These are phyloP conservation scores for Brachionus rubens DNA, from an alignment of 1,140 invertebrate species.

Conservation along the genomic window DNA sequence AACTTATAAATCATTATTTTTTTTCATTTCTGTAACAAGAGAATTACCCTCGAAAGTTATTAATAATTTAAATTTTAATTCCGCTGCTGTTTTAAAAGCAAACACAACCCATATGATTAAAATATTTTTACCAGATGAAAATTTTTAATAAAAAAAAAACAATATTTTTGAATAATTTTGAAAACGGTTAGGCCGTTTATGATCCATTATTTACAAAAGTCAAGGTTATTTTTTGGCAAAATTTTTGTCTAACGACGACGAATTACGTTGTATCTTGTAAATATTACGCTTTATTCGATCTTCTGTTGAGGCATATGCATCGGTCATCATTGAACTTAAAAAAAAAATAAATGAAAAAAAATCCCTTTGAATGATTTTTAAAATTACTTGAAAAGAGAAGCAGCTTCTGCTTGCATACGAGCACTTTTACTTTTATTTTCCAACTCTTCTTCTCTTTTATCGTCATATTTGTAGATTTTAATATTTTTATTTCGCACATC, in stretches of 20 bases:
- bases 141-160: too few species aligned
- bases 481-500: slow-evolving; percentile 52
- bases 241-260: background rate
- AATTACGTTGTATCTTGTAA: slow-evolving; percentile 70
- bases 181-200: too few species aligned
- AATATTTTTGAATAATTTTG: too few species aligned
- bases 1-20: too few species aligned
- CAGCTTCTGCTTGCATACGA: slow-evolving; percentile 26
- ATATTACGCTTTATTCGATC: slow-evolving; percentile 75
- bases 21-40: too few species aligned
- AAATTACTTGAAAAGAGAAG: slow-evolving; percentile 47
- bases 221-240: too few species aligned
- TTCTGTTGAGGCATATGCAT: slow-evolving; percentile 68
- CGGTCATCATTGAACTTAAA: slow-evolving; percentile 71
- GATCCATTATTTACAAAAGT: too few species aligned
- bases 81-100: too few species aligned
- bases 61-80: too few species aligned
- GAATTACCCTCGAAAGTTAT: too few species aligned
- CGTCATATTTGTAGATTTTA: slow-evolving; percentile 7
- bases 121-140: too few species aligned
- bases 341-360: slow-evolving; percentile 51
- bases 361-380: background rate
- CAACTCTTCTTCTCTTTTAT: slow-evolving; percentile 26
- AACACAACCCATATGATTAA: too few species aligned
- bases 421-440: slow-evolving; percentile 10